These are phyloP conservation scores for Pantherophis vulpinus DNA, from an alignment of 2,797 vertebrate genomes.

Conservation along the genomic window DNA sequence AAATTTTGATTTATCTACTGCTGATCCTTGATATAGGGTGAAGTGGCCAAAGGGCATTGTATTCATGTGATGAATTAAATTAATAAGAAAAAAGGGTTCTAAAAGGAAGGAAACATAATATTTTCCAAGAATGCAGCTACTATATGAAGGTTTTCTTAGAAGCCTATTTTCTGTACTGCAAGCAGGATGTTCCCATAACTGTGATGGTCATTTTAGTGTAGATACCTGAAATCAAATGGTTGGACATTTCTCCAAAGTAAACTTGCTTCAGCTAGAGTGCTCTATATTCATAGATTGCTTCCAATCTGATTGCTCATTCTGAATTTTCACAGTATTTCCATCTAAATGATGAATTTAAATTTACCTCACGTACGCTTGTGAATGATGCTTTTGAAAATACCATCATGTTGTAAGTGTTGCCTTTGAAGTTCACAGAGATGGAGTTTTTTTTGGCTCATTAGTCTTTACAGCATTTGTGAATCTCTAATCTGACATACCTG, in stretches of 20 bases:
- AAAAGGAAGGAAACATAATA: neutral
- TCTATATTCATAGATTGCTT: conserved; percentile 27
- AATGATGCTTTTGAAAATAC: conserved; percentile 24
- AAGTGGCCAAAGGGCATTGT: neutral
- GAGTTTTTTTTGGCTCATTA: conserved; percentile 15
- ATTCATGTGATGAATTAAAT: neutral
- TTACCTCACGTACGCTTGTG: conserved; percentile 3
- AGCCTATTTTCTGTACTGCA: neutral
- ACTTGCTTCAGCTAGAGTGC: neutral
- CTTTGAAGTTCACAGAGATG: conserved; percentile 23
- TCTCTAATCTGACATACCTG: conserved; percentile 9
- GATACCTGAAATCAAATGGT: neutral
- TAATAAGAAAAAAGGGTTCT: neutral
- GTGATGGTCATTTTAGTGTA: neutral
- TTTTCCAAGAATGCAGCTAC: neutral
- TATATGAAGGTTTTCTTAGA: neutral
- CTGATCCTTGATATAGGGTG: neutral
- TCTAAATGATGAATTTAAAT: conserved; percentile 20
- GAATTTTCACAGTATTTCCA: conserved; percentile 14
- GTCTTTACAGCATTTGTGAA: conserved; percentile 17
- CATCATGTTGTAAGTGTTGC: conserved; percentile 15
- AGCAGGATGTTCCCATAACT: neutral
- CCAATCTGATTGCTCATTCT: conserved; percentile 25
- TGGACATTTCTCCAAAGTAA: neutral
- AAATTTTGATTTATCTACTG: neutral